phyloP scores from a whole-genome alignment of 2,888 invertebrate species.

The Aphrophora alni region DNA sequence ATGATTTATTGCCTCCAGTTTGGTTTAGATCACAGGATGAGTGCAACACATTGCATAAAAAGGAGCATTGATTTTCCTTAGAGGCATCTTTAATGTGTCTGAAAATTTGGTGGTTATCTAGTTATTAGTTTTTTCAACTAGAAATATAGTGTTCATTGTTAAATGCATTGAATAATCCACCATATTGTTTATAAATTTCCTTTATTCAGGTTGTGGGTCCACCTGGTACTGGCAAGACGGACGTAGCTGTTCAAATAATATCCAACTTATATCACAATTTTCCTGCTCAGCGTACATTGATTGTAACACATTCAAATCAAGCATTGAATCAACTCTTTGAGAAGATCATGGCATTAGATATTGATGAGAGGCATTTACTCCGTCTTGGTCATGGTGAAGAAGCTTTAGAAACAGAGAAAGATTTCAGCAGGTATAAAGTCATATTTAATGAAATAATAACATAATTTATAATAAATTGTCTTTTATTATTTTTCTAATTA shows the following conservation, averaged over 20 bases:
- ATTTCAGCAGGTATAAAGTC: constrained; percentile 93
- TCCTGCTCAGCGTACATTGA: constrained; percentile 96
- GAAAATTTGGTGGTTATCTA: no score
- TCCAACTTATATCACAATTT: constrained; percentile 99
- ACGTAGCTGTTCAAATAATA: constrained; percentile 99
- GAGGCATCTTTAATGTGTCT: no score
- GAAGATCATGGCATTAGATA: constrained; percentile 97
- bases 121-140: no score
- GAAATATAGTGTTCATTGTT: no score
- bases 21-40: no score
- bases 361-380: constrained; percentile 95
- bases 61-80: no score
- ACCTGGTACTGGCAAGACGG: constrained; percentile 85
- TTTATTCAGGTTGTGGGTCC: constrained; percentile 46
- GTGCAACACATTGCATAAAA: no score
- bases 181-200: not conserved
- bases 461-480: no score
- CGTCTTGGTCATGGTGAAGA: constrained; percentile 99
- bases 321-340: constrained; percentile 99
- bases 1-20: no score
- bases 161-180: no score
- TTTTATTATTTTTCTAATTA: no score
- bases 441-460: no score
- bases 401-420: constrained; percentile 97
- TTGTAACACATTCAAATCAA: constrained; percentile 99